These are phyloP conservation scores for Machaerirhynchus nigripectus DNA, from an alignment of 2,113 vertebrate species.

Conservation along the genomic window DNA sequence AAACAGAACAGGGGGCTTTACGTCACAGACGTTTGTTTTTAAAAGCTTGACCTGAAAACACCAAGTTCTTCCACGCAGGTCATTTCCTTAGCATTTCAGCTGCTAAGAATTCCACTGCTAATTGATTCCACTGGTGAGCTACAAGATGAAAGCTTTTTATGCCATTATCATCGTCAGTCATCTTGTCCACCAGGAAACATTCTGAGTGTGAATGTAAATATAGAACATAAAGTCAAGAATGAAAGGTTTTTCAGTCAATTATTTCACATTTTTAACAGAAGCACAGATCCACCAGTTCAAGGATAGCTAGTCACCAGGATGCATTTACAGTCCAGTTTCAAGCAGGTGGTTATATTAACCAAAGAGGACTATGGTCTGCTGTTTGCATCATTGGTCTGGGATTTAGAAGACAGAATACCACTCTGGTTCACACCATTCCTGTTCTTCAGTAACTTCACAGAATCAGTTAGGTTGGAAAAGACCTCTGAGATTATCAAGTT, in stretches of 20 bases:
- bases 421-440: not conserved
- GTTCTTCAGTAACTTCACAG: not conserved
- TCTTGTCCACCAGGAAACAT: not conserved
- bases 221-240: not conserved
- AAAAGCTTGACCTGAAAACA: not conserved
- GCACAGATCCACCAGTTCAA: not conserved
- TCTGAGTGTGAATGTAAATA: not conserved
- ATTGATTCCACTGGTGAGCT: not conserved
- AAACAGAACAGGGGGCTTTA: not conserved
- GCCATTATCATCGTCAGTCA: not conserved
- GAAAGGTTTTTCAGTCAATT: not conserved
- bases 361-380: not conserved
- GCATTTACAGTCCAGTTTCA: not conserved
- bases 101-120: not conserved
- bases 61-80: not conserved
- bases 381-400: not conserved
- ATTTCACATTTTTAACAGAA: not conserved
- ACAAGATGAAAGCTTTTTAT: not conserved
- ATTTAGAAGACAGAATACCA: not conserved
- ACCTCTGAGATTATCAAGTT: not conserved
- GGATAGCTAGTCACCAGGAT: not conserved
- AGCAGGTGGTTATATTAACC: not conserved
- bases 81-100: not conserved
- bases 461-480: not conserved
- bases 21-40: not conserved